Conservation (phyloP, 2,113 vertebrate genomes). For the human (Homo sapiens) region DNA sequence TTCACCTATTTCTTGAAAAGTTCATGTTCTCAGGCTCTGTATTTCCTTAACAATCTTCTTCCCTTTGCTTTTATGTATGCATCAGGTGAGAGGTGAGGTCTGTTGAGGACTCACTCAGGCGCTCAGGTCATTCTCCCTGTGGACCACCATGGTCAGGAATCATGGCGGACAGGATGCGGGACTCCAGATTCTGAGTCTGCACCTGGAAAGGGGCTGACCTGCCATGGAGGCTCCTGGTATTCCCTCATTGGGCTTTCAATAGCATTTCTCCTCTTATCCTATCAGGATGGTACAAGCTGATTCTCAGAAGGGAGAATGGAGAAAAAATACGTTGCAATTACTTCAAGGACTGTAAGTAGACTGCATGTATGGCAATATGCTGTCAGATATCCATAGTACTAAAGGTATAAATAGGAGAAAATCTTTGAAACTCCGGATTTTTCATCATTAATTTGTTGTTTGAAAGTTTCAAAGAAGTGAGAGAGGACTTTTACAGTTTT, state of each 20-base stretch:
- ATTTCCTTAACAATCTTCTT: background rate
- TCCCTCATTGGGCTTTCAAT: background rate
- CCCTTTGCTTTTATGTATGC: background rate
- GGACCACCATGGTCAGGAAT: background rate
- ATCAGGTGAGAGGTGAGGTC: background rate
- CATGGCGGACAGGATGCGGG: background rate
- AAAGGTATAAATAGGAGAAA: background rate
- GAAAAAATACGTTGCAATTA: accelerated
- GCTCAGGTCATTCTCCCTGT: accelerated
- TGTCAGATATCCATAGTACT: background rate
- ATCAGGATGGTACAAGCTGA: too few species aligned
- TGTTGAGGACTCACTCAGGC: background rate
- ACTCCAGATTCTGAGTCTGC: background rate
- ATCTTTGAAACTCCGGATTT: background rate
- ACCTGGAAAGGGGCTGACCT: background rate
- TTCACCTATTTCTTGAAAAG: background rate
- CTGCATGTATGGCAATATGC: accelerated
- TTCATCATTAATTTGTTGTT: background rate
- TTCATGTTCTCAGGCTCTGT: background rate
- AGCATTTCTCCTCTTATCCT: background rate
- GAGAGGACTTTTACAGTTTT: background rate
- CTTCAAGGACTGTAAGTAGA: background rate
- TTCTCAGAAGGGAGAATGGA: background rate
- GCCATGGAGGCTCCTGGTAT: background rate
- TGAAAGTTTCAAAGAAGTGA: background rate